These are phyloP conservation scores for Prionace glauca DNA, from an alignment of 2,797 vertebrate species.

Conservation along the genomic window DNA sequence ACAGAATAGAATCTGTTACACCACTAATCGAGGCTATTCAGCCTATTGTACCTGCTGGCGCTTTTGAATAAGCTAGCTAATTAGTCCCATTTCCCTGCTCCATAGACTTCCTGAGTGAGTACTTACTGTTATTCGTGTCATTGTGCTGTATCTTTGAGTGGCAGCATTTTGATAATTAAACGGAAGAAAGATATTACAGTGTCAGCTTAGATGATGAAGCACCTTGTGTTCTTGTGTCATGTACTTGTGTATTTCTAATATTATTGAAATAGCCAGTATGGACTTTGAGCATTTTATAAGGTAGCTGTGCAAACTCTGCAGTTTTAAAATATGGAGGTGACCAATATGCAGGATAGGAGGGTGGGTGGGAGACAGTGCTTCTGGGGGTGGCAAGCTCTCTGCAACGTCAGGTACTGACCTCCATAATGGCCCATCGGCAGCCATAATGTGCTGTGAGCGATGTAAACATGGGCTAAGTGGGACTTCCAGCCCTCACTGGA, in stretches of 20 bases:
- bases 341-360: no score
- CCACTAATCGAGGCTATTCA: not conserved
- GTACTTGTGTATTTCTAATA: constrained; percentile 16
- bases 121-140: not conserved
- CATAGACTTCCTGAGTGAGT: not conserved
- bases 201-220: not conserved
- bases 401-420: no score
- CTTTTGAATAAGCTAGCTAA: no score
- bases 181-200: constrained; percentile 7
- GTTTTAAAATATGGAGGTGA: not conserved
- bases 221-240: not conserved
- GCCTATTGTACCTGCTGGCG: no score
- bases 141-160: not conserved
- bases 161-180: not conserved
- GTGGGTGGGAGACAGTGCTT: no score
- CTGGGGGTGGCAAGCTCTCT: no score
- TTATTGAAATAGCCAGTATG: not conserved
- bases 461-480: no score
- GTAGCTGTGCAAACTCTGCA: constrained; percentile 1
- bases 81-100: not conserved
- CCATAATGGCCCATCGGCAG: no score
- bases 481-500: no score
- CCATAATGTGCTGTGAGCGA: no score
- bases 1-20: not conserved
- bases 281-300: not conserved